Percentiles rank a stretch among this genome's conserved stretches.
Conservation (phyloP, 2,797 vertebrate genomes). For the Fistularia commersonii region DNA sequence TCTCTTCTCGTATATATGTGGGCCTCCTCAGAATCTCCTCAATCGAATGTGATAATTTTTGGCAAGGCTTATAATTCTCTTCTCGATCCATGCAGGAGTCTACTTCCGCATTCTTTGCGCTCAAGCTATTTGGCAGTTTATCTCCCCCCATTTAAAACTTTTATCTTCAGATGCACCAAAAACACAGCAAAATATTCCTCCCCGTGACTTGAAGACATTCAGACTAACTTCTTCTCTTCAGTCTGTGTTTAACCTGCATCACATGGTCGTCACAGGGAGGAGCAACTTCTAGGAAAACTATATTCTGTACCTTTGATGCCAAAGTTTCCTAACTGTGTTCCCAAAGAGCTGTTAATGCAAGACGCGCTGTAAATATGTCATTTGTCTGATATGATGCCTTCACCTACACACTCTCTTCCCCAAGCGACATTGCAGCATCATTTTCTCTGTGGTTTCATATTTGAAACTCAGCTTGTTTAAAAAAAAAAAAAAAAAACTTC, state of each 20-base stretch:
- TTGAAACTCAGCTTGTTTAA: no score
- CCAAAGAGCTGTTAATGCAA: slow-evolving; percentile 4
- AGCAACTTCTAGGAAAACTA: slow-evolving; percentile 38
- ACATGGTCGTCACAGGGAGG: slow-evolving; percentile 57
- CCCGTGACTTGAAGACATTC: slow-evolving; percentile 12
- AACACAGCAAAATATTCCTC: not conserved
- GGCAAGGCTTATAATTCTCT: slow-evolving; percentile 16
- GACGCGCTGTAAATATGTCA: slow-evolving; percentile 5
- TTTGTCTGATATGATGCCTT: not conserved
- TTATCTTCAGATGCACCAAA: slow-evolving; percentile 1
- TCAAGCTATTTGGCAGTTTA: slow-evolving; percentile 29
- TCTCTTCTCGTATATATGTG: slow-evolving; percentile 21
- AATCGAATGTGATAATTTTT: slow-evolving; percentile 61
- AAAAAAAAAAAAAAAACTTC: slow-evolving; percentile 1
- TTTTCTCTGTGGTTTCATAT: not conserved
- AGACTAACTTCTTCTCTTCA: slow-evolving; percentile 22
- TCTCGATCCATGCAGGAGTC: slow-evolving; percentile 14
- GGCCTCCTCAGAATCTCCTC: slow-evolving; percentile 67
- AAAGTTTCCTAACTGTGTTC: not conserved
- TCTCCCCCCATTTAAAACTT: slow-evolving; percentile 13
- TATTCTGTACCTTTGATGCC: slow-evolving; percentile 14
- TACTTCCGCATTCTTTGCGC: slow-evolving; percentile 17
- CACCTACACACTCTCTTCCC: not conserved
- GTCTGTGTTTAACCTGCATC: slow-evolving; percentile 42
- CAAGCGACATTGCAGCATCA: no score